phyloP scores from a whole-genome alignment of 2,888 invertebrate genomes.

The Eupsilia transversa region DNA sequence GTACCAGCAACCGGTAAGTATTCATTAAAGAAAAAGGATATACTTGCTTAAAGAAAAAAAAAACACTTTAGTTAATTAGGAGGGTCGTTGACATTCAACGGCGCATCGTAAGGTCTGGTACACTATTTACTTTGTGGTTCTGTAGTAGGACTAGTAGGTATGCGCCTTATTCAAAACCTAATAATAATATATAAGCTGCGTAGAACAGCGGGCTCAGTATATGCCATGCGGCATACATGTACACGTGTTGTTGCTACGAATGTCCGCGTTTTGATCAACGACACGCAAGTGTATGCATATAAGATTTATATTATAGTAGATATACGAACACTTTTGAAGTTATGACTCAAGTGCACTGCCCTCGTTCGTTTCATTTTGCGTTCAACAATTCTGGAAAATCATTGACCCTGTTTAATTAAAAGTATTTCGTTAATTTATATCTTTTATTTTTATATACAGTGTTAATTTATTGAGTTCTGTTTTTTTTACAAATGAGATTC shows the following conservation, averaged over 20 bases:
- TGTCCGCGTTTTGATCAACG: conserved; percentile 74
- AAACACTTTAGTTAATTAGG: conserved; percentile 16
- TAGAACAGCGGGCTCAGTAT: conserved; percentile 22
- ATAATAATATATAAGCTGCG: conserved; percentile 19
- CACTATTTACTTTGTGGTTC: background rate
- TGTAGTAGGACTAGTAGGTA: background rate
- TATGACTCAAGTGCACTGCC: conserved; percentile 79
- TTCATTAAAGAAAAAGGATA: conserved; percentile 20
- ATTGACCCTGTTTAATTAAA: conserved; percentile 65
- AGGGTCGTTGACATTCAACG: conserved; percentile 55
- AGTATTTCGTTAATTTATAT: conserved; percentile 15
- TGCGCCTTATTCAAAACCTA: conserved; percentile 20
- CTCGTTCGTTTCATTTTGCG: conserved; percentile 74
- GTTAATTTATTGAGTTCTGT: background rate
- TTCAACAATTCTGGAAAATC: conserved; percentile 66
- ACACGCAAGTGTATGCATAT: conserved; percentile 69
- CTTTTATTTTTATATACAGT: background rate
- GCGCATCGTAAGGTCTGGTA: conserved; percentile 13
- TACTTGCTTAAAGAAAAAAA: no score
- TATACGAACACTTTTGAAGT: conserved; percentile 27
- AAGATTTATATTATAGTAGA: conserved; percentile 11
- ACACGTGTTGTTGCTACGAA: conserved; percentile 36
- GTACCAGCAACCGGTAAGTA: background rate
- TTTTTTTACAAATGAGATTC: background rate
- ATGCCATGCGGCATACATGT: conserved; percentile 12